Evolutionary conservation across 2,888 invertebrate genomes (phyloP).

Genomic region (Volucella inanis): DNA sequence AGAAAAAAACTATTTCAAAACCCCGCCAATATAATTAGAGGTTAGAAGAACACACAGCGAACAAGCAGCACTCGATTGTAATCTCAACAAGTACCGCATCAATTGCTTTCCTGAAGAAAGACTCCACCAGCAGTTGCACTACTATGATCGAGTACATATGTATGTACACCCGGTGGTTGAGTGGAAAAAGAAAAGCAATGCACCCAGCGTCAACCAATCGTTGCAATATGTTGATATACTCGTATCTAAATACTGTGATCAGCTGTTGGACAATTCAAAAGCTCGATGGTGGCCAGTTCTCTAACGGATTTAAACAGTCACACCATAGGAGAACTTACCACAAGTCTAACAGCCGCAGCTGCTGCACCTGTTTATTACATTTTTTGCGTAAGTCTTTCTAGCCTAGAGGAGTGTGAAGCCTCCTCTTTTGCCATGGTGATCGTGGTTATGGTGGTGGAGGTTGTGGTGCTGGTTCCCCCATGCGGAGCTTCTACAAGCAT

Average conservation of each 20-base stretch:
- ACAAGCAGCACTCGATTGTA: slow-evolving; percentile 28
- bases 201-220: slow-evolving; percentile 38
- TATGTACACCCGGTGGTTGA: slow-evolving; percentile 39
- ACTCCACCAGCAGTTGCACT: neutral
- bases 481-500: slow-evolving; percentile 58
- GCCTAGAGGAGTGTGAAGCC: slow-evolving; percentile 61
- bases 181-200: neutral
- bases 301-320: slow-evolving; percentile 66
- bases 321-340: slow-evolving; percentile 22
- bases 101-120: slow-evolving; percentile 43
- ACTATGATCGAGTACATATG: neutral
- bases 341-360: slow-evolving; percentile 23
- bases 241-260: slow-evolving; percentile 44
- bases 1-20: slow-evolving; percentile 34
- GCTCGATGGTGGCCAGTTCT: slow-evolving; percentile 50
- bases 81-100: slow-evolving; percentile 60
- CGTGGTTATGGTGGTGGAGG: slow-evolving; percentile 12
- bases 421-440: slow-evolving; percentile 34
- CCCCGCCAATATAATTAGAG: slow-evolving; percentile 44
- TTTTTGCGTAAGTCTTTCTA: slow-evolving; percentile 70
- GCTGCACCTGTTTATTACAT: slow-evolving; percentile 69
- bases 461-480: slow-evolving; percentile 47
- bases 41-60: slow-evolving; percentile 48
- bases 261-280: slow-evolving; percentile 60
- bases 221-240: neutral